Conservation (phyloP, 2,888 invertebrate genomes). For the Acronicta aceris region DNA sequence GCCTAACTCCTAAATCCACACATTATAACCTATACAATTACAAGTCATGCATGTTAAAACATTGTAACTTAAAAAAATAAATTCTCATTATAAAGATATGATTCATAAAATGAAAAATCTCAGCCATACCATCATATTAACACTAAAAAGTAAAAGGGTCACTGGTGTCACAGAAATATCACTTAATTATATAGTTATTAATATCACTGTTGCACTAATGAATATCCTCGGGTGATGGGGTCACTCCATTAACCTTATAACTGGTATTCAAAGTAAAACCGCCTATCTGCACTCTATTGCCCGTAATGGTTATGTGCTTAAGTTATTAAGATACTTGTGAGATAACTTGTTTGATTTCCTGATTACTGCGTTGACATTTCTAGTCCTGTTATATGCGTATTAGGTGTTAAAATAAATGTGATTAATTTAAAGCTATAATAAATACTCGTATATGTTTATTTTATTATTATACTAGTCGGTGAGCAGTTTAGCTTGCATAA, state of each 20-base stretch:
- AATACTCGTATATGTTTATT: no score
- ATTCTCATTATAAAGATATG: no score
- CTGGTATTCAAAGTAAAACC: conserved; percentile 19
- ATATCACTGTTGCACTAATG: conserved; percentile 37
- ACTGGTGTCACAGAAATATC: conserved; percentile 28
- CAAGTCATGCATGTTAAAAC: no score
- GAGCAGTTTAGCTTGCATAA: no score
- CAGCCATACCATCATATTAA: conserved; percentile 6
- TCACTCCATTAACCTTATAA: conserved; percentile 65
- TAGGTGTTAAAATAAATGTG: neutral
- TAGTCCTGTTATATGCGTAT: neutral
- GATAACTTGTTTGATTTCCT: conserved; percentile 9
- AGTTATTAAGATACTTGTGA: conserved; percentile 19
- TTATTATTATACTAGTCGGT: no score
- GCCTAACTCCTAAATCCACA: no score
- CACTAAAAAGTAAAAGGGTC: conserved; percentile 40
- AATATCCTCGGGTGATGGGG: conserved; percentile 46
- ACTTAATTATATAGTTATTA: conserved; percentile 16
- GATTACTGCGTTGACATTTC: conserved; percentile 7
- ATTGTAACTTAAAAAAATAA: no score
- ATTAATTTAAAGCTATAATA: neutral
- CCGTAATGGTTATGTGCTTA: conserved; percentile 19
- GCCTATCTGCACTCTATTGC: conserved; percentile 15
- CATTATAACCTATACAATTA: no score
- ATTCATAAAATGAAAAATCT: neutral